Evolutionary conservation across 2,888 invertebrate genomes (phyloP).

Genomic region (Ormyrus labotus): DNA sequence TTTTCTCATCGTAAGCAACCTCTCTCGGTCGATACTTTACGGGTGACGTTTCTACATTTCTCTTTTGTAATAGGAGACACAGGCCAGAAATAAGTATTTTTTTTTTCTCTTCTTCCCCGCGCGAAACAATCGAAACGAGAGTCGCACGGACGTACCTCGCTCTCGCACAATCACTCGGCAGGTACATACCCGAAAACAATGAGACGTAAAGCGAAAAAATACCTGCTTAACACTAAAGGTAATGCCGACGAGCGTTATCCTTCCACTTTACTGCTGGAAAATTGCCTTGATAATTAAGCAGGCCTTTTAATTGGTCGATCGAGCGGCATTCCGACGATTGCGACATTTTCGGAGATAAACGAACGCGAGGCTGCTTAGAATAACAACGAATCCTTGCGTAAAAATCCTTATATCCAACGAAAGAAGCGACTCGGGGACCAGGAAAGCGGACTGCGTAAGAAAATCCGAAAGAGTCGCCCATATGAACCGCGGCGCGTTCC

Average conservation of each 20-base stretch:
- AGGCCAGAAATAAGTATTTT: constrained; percentile 44
- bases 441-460: not conserved
- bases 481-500: not conserved
- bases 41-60: constrained; percentile 55
- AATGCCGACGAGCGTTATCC: constrained; percentile 8
- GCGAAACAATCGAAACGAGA: constrained; percentile 50
- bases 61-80: constrained; percentile 54
- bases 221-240: constrained; percentile 43
- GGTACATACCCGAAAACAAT: constrained; percentile 48
- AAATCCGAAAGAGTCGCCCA: constrained; percentile 11
- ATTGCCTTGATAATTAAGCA: no score
- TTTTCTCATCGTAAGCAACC: constrained; percentile 55
- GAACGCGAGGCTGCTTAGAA: no score
- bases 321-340: no score
- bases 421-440: no score
- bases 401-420: no score
- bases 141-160: constrained; percentile 45
- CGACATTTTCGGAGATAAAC: no score
- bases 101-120: not conserved
- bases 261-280: no score
- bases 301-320: no score
- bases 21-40: constrained; percentile 46
- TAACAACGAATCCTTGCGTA: no score
- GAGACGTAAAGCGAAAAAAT: constrained; percentile 38
- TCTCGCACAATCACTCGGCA: constrained; percentile 8